These are phyloP conservation scores for Pongo abelii DNA, from an alignment of 2,113 vertebrate species.

Conservation along the genomic window DNA sequence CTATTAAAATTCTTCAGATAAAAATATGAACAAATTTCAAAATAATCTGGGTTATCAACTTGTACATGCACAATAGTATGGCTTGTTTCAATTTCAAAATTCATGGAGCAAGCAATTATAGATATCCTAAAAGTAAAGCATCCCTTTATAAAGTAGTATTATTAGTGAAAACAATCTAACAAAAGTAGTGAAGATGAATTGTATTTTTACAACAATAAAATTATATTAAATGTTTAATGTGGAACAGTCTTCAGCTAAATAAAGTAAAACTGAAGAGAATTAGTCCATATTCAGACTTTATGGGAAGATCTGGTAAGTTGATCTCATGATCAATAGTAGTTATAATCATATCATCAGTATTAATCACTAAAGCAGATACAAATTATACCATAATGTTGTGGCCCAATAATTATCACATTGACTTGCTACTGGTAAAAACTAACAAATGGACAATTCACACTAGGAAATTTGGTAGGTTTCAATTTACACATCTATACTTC, in stretches of 20 bases:
- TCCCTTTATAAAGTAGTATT: neutral
- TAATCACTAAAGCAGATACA: neutral
- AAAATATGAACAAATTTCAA: constrained; percentile 25
- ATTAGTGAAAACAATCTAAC: neutral
- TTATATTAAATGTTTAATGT: neutral
- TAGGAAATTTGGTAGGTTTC: neutral
- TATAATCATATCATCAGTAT: neutral
- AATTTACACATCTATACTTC: neutral
- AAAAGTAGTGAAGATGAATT: neutral
- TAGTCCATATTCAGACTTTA: neutral
- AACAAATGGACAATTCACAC: neutral
- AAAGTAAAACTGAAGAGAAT: neutral
- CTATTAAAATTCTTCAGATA: neutral
- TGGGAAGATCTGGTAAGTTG: neutral
- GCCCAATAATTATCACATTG: neutral
- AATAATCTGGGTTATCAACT: neutral
- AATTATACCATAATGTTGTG: neutral
- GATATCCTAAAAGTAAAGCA: neutral
- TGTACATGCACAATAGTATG: neutral
- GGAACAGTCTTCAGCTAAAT: neutral
- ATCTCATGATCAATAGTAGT: neutral
- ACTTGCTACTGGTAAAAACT: neutral
- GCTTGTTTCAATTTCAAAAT: neutral
- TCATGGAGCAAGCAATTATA: neutral
- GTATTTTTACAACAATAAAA: neutral